Evolutionary conservation across 2,113 vertebrate species (phyloP), one percentile per base, ranked within the genome.

Genomic region (Lontra canadensis): DNA sequence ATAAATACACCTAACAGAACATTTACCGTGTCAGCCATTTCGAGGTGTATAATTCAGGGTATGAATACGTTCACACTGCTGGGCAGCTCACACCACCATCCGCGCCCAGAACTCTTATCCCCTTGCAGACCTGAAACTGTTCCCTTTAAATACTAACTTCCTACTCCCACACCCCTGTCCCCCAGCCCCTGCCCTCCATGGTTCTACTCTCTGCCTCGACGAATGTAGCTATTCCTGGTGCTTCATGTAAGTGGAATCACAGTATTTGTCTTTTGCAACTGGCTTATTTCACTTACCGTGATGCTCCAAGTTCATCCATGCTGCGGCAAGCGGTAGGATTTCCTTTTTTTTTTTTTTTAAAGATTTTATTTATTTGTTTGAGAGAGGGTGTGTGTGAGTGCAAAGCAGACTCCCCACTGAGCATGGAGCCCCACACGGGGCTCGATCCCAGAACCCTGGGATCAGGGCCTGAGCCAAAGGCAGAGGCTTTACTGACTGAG

Each of bases 61-160:
- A 6, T 10, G 17, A 39, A 25, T 31, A 7, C 9, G 34, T 52
- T 59, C 63, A 49, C n/a, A 9, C 3, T 52, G 23, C 12, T 21
- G 0, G 10, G 36, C 9, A 12, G 4, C 49, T 18, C 0, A 3
- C 18, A 29, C 12, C 23, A 63, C 44, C 25, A 0, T 31, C 57
- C 42, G 3, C 8, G 42, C n/a, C 21, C 34, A n/a, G 57, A 21
- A 18, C 55, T 47, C 57, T 59, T 8, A 39, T 7, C 61, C 34
- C 31, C 36, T 69, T 57, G 26, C 26, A 34, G 12, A 44, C 87
- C 74, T 76, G 26, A 47, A 29, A 31, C 47, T 39, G 89, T 21
- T 49, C 59, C n/a, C 61, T 67, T 67, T 52, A 55, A 81, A 55
- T 9, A 63, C 15, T 25, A 47, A 14, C 44, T 31, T 2, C n/a